phyloP scores from a whole-genome alignment of 2,113 vertebrate species.

The Microcebus griseorufus region DNA sequence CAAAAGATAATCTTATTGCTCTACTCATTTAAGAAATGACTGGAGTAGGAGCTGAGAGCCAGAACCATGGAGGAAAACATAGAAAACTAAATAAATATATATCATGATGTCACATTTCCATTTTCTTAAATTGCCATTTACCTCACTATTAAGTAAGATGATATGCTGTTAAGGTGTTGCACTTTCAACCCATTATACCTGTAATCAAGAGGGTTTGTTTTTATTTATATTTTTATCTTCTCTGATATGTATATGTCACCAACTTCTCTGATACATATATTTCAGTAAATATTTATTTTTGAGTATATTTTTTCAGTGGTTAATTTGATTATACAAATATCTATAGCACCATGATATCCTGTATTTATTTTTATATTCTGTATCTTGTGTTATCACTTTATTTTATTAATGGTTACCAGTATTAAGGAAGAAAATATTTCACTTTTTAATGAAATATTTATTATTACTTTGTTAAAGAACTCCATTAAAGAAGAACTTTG shows the following conservation, averaged over 20 bases:
- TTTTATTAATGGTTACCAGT: background rate
- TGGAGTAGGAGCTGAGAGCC: too few species aligned
- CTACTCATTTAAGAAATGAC: background rate
- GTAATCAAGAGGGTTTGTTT: background rate
- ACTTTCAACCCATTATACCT: background rate
- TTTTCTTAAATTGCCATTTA: background rate
- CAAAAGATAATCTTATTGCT: background rate
- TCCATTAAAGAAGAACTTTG: background rate
- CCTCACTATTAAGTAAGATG: background rate
- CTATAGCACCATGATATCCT: background rate
- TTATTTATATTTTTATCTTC: slow-evolving; percentile 11
- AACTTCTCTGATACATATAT: background rate
- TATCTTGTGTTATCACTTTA: background rate
- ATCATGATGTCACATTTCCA: background rate
- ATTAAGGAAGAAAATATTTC: background rate
- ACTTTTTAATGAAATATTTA: background rate
- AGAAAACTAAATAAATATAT: too few species aligned
- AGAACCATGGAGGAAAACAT: too few species aligned
- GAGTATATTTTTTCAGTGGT: background rate
- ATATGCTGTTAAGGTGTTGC: background rate
- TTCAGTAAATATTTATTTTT: background rate
- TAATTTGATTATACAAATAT: background rate
- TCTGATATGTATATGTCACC: background rate
- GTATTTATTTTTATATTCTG: background rate
- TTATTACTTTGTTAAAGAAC: background rate